Evolutionary conservation across 2,113 vertebrate genomes (phyloP).

Genomic region (Dasypus novemcinctus): DNA sequence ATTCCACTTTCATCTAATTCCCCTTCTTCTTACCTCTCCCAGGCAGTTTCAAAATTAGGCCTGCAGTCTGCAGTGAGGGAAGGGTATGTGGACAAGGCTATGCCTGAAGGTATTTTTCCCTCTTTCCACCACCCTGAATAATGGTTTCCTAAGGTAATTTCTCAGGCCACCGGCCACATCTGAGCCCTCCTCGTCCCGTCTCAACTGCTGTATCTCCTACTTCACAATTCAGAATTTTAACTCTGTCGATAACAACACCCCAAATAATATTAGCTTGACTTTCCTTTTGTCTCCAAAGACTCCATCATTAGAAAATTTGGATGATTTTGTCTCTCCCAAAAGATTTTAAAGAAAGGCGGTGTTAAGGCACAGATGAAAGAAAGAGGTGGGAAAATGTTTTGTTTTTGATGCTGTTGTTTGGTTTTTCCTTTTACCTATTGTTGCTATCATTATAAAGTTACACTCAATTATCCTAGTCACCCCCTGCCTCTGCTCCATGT

Average conservation of each 20-base stretch:
- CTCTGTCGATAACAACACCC: background rate
- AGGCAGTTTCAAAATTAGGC: background rate
- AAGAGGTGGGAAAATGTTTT: background rate
- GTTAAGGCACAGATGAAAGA: background rate
- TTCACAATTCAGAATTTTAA: background rate
- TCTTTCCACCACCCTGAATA: background rate
- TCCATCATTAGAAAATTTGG: background rate
- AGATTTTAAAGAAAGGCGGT: background rate
- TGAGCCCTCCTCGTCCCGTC: background rate
- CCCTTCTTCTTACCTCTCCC: background rate
- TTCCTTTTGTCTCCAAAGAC: background rate
- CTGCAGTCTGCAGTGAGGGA: background rate
- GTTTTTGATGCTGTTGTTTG: background rate
- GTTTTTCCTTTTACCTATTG: background rate
- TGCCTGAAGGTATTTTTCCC: background rate
- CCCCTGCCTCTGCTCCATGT: background rate
- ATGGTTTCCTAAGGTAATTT: background rate
- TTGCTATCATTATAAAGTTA: background rate
- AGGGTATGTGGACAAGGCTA: background rate
- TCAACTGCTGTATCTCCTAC: background rate
- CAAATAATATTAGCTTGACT: background rate
- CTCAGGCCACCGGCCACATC: background rate
- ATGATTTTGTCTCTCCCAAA: background rate
- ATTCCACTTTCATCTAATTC: too few species aligned
- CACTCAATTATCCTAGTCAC: background rate